Evolutionary conservation across 2,888 invertebrate species (phyloP).

Genomic region (Thereva nobilitata): DNA sequence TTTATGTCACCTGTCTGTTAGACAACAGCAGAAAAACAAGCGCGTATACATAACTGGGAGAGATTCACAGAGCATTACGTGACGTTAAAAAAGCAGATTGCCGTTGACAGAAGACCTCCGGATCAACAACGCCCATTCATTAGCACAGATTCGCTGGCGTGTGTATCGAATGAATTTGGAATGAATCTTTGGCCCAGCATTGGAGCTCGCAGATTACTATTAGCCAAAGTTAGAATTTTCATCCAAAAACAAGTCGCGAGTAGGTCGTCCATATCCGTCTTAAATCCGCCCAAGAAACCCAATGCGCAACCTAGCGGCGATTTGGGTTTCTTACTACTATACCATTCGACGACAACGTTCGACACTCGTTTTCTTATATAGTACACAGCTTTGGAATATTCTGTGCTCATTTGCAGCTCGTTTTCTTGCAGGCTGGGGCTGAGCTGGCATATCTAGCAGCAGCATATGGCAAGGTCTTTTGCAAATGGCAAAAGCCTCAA

Average conservation of each 20-base stretch:
- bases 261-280: too few relatives aligned
- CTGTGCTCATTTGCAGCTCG: constrained; percentile 2
- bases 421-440: background rate
- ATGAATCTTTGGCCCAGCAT: too few relatives aligned
- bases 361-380: too few relatives aligned
- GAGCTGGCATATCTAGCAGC: background rate
- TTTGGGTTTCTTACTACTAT: too few relatives aligned
- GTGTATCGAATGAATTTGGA: background rate
- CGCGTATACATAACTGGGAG: background rate
- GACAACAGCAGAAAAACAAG: background rate
- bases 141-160: background rate
- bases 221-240: too few relatives aligned
- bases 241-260: too few relatives aligned
- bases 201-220: too few relatives aligned
- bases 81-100: constrained; percentile 2
- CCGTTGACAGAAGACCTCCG: background rate
- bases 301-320: too few relatives aligned
- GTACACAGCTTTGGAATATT: background rate
- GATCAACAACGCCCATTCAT: background rate
- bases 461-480: constrained; percentile 8
- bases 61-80: background rate
- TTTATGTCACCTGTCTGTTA: background rate
- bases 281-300: too few relatives aligned
- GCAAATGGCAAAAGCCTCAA: background rate
- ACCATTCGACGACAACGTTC: too few relatives aligned